phyloP scores from a whole-genome alignment of 2,888 invertebrate species.

The Tenthredo distinguenda region DNA sequence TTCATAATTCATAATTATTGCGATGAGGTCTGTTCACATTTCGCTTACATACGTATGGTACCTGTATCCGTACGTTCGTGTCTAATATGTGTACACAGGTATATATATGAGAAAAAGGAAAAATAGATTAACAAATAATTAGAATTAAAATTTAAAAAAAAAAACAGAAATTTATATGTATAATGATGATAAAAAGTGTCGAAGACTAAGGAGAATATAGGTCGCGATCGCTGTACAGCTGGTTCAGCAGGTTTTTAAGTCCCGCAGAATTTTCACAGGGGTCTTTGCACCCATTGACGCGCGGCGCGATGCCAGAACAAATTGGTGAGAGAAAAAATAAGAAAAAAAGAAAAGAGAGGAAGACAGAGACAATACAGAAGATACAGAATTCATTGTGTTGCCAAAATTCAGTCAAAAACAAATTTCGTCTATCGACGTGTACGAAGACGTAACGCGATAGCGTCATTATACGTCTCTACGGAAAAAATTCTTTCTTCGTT shows the following conservation, averaged over 20 bases:
- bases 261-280: background rate
- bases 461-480: no score
- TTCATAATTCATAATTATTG: no score
- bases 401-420: background rate
- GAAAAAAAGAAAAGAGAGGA: background rate
- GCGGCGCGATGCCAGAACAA: background rate
- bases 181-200: background rate
- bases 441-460: no score
- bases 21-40: no score
- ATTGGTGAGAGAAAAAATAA: background rate
- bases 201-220: background rate
- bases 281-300: background rate
- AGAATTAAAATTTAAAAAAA: no score
- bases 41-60: no score
- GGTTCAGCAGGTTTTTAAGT: constrained; percentile 12
- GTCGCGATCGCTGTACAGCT: background rate
- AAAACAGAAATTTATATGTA: no score
- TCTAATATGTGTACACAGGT: no score
- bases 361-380: background rate
- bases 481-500: no score
- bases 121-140: no score
- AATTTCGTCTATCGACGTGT: background rate
- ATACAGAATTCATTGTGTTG: background rate
- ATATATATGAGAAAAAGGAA: no score
- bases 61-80: no score